Base-by-base conservation (phyloP, 1,140 invertebrate genomes). In the Sinonovacula constricta region DNA sequence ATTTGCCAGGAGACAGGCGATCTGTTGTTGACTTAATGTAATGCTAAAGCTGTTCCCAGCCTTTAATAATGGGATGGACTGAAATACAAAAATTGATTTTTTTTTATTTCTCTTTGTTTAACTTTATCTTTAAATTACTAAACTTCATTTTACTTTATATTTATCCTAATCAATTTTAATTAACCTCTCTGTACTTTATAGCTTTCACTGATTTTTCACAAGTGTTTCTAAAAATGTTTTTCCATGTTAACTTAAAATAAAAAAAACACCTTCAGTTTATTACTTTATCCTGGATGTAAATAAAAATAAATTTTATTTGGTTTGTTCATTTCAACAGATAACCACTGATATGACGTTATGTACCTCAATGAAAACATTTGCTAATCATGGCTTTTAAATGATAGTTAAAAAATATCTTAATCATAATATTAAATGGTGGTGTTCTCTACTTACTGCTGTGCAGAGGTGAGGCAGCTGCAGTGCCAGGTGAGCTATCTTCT, bases 1-100 rank as follows among this genome's bases (percentile, higher is more conserved):
- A 93, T 99, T 99, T 0, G 97, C 97, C 69, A 99, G 89, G 39
- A 99, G 90, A 86, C 94, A 95, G 2, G 96, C 94, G 62, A 97
- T 94, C 93, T 99, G 98, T 59, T 95, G 91, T 87, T 98, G 97
- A 83, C 94, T 96, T 22, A 96, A 87, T 60, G 94, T 94, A 3
- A 96, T 88, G 15, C 93, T 93, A 28, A 89, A 89, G 80, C 92
- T 93, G 53, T 86, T 91, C 53, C 93, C 92, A 65, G 93, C 92
- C 82, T 93, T 94, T 3, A 97, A 91, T 26, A 97, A 91, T 51
- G 97, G 97, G 87, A 98, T 94, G 14, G 95, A 93, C 81, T 91
- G 79, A 26, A 85, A 84, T 22, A 12, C 56, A 65, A 80, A 56
- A 28, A 62, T n/a, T 45, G 31, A 60, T 15, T 53, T 28, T 51